phyloP scores from a whole-genome alignment of 2,888 invertebrate species.

The Cataglyphis rosenhaueri region DNA sequence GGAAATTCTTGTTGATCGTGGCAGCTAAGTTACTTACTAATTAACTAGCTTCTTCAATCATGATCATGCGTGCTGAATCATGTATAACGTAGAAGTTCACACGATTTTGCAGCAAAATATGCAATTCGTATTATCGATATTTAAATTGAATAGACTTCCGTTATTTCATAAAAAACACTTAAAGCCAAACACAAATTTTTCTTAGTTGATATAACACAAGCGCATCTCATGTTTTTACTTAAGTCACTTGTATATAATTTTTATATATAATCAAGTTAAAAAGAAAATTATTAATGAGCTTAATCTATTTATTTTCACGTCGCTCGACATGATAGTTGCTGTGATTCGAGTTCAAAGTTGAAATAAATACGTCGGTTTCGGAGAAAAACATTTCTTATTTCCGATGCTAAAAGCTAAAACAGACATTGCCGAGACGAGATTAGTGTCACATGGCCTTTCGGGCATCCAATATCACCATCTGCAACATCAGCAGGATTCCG shows the following conservation, averaged over 20 bases:
- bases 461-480: background rate
- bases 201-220: background rate
- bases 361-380: conserved; percentile 21
- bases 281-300: conserved; percentile 1
- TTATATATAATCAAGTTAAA: background rate
- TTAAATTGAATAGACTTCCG: background rate
- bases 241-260: background rate
- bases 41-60: conserved; percentile 29
- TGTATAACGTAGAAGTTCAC: background rate
- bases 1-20: conserved; percentile 23
- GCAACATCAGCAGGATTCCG: conserved; percentile 23
- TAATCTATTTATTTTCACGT: background rate
- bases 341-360: conserved; percentile 40
- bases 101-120: background rate
- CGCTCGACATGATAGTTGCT: background rate
- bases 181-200: background rate
- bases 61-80: conserved; percentile 26
- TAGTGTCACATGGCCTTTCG: conserved; percentile 31
- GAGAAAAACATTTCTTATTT: background rate
- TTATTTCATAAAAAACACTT: conserved; percentile 2
- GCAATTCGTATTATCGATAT: conserved; percentile 1
- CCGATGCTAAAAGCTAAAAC: background rate
- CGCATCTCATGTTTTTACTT: background rate
- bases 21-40: background rate
- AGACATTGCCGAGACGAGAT: background rate